Percentiles rank a stretch among this genome's conserved stretches.
Evolutionary conservation across 2,888 invertebrate species (phyloP).

Genomic region (Andrena hattorfiana): DNA sequence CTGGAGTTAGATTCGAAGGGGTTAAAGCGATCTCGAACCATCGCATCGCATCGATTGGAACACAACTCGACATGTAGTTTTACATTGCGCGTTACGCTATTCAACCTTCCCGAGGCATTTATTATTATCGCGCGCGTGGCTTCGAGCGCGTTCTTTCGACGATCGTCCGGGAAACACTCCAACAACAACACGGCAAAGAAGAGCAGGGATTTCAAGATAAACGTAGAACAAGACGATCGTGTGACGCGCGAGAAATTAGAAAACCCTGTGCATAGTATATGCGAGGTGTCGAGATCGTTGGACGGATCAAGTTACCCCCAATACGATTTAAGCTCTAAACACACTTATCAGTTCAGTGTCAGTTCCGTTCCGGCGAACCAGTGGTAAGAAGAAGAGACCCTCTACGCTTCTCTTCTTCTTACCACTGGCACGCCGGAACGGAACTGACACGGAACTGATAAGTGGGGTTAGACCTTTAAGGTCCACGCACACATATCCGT

Average conservation of each 20-base stretch:
- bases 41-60: too few relatives aligned
- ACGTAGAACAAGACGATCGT: not conserved
- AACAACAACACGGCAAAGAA: not conserved
- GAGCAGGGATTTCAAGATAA: not conserved
- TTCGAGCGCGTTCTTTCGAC: not conserved
- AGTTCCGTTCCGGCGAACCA: too few relatives aligned
- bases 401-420: too few relatives aligned
- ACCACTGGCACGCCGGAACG: too few relatives aligned
- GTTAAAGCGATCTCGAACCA: not conserved
- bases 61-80: too few relatives aligned
- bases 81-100: not conserved
- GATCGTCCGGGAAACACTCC: not conserved
- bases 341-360: too few relatives aligned
- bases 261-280: not conserved
- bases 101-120: constrained; percentile 1
- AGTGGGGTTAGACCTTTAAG: too few relatives aligned
- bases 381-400: too few relatives aligned
- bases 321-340: too few relatives aligned
- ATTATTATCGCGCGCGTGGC: not conserved
- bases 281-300: not conserved
- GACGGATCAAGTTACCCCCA: not conserved
- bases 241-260: not conserved
- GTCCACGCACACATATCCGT: too few relatives aligned
- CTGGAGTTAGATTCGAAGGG: not conserved
- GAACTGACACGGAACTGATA: too few relatives aligned